A percentile compares a stretch with the other conserved stretches of the same genome.
phyloP scores from a whole-genome alignment of 2,797 vertebrate species.

The Saguinus oedipus region DNA sequence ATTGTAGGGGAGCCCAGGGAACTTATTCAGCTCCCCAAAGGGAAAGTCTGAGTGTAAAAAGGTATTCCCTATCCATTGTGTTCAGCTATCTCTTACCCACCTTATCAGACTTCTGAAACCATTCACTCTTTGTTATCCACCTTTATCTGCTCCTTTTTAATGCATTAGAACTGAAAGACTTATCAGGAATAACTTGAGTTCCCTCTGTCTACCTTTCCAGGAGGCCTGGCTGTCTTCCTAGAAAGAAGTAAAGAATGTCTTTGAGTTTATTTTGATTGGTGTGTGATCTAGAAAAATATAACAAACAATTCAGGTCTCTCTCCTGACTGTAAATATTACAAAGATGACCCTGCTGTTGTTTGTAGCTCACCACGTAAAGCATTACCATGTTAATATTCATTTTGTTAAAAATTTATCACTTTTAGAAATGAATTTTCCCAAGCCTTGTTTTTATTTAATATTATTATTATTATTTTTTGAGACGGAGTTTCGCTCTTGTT shows the following conservation, averaged over 20 bases:
- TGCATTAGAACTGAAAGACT: not conserved
- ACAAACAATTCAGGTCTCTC: not conserved
- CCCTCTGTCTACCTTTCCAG: not conserved
- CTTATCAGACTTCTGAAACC: not conserved
- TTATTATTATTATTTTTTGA: not conserved
- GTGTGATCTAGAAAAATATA: not conserved
- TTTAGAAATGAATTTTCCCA: not conserved
- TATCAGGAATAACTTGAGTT: not conserved
- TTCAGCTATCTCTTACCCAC: not conserved
- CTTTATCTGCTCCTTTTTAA: not conserved
- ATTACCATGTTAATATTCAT: not conserved
- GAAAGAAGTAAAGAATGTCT: not conserved
- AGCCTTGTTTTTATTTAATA: conserved; percentile 37
- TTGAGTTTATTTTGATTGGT: not conserved
- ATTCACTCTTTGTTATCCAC: not conserved
- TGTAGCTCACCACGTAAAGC: not conserved
- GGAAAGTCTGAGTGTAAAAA: not conserved
- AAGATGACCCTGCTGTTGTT: not conserved
- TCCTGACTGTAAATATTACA: not conserved
- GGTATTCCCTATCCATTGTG: rapidly evolving
- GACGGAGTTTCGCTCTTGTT: too few relatives aligned
- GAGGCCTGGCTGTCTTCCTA: not conserved
- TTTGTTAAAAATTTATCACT: not conserved
- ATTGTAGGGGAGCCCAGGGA: not conserved
- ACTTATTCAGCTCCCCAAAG: not conserved